Evolutionary conservation across 2,113 vertebrate species (phyloP), one percentile per base, ranked within the genome.

Genomic region (Sceloporus tristichus): DNA sequence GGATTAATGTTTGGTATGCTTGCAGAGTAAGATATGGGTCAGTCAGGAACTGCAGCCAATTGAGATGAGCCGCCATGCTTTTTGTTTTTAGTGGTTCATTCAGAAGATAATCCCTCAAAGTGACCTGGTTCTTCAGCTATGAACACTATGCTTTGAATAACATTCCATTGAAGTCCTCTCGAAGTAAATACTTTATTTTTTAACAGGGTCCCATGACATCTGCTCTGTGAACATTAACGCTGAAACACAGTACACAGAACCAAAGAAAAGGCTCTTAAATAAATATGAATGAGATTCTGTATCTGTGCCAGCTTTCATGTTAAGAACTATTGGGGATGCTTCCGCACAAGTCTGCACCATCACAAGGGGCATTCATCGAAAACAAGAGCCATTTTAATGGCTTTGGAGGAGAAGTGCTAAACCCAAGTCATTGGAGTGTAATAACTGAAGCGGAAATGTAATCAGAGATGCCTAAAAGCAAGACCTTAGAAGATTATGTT

Each of bases 161-260:
- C 83, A 89, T 73, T 53, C 87, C 91, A 92, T 27, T 76, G 90
- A 93, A 91, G 76, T 91, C 85, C 78, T 88, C 84, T 93, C 75
- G 87, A 66, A 94, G 86, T 70, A n/a, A 53, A 83, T 80, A 21
- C 23, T 93, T 89, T 82, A 62, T 70, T 90, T 29, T 91, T 84
- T 92, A 84, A 90, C 89, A 84, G 10, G 81, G 84, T 89, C 42
- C 82, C 88, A 74, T 90, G 91, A 77, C 56, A 92, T 66, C 18
- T 76, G 81, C 87, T 78, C n/a, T 4, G 42, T 56, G 73, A 88
- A 56, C 81, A 40, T 83, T 84, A 78, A 82, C 77, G 74, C 81
- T 3, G 25, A 84, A 83, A 70, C 27, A 66, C n/a, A 9, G 38
- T 29, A 77, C 74, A 66, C 62, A 70, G 38, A 78, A 84, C 42